Percentiles rank a stretch among this genome's conserved stretches.
These are phyloP conservation scores for Brachionus manjavacas DNA, from an alignment of 1,140 invertebrate species.

Conservation along the genomic window DNA sequence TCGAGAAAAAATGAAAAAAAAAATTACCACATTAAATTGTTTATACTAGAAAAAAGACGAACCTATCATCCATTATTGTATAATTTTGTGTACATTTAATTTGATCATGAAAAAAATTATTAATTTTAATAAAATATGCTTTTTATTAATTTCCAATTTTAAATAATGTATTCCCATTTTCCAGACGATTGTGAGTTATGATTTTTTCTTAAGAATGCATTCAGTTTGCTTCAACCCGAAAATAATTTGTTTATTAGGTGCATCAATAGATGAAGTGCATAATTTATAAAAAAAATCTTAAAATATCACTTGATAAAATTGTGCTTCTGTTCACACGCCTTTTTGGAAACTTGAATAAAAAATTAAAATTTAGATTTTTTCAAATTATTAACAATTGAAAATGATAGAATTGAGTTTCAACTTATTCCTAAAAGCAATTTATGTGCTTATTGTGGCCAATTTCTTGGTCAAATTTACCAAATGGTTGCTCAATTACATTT, in stretches of 20 bases:
- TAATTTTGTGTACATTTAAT: not conserved
- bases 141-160: not conserved
- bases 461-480: not conserved
- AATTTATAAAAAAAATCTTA: not conserved
- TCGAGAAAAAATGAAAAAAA: no score
- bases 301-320: not conserved
- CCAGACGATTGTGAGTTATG: no score
- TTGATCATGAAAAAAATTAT: not conserved
- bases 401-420: constrained; percentile 2
- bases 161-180: no score
- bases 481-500: not conserved
- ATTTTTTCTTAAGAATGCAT: no score
- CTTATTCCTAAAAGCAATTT: not conserved
- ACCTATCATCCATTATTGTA: not conserved
- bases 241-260: not conserved
- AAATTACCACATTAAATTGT: no score
- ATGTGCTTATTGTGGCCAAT: not conserved
- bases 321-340: not conserved
- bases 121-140: not conserved
- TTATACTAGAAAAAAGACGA: no score
- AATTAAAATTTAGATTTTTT: not conserved
- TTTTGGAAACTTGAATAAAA: not conserved
- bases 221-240: not conserved
- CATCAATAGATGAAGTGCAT: not conserved
- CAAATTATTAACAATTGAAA: not conserved